Evolutionary conservation across 1,140 invertebrate genomes (phyloP), one percentile per base, ranked within the genome.

Genomic region (Drosophila yakuba): DNA sequence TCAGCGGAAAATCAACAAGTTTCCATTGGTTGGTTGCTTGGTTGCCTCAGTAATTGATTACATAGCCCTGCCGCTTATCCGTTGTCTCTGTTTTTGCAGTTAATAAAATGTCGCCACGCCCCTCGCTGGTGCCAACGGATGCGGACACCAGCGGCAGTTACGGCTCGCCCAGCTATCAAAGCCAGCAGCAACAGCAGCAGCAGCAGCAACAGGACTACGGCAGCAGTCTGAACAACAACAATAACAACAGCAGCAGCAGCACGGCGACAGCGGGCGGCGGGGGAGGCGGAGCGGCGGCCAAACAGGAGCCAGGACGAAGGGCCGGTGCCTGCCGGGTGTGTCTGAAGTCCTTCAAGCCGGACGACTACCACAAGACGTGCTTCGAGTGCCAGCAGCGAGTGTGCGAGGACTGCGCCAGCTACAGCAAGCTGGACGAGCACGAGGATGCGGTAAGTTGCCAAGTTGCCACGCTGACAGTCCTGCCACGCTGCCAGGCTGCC

Each of bases 391-490:
- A 96, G 83, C 96, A 97, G 83, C 95, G 96, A 77, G 97, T 98
- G 41, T 98, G 97, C 92, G 97, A 98, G 92, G 97, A 98, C 93
- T 98, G 97, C 88, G 96, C 96, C 50, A 97, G 96, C 39, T 98
- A 98, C 92, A 97, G 96, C 68, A 97, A 96, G 88, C 94, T 95
- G 48, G 95, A 96, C 45, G 96, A 97, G 82, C 95, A 96, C 67
- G 95, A 97, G 83, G 96, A 97, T 88, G 94, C 95, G 93, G 96
- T 97, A 93, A 95, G 93, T 93, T 55, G 32, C 32, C 32, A 32
- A 32, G 8, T 10, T 32, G 32, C 32, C 32, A 32, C 2, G 7
- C 7, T 32, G 8, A 2, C 28, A 32, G 2, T 7, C 8, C 7
- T 32, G 8, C 7, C 28, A 32, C 0, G 28, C 8, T 32, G 28